Evolutionary conservation across 2,113 vertebrate genomes (phyloP).

Genomic region (Anguilla rostrata): DNA sequence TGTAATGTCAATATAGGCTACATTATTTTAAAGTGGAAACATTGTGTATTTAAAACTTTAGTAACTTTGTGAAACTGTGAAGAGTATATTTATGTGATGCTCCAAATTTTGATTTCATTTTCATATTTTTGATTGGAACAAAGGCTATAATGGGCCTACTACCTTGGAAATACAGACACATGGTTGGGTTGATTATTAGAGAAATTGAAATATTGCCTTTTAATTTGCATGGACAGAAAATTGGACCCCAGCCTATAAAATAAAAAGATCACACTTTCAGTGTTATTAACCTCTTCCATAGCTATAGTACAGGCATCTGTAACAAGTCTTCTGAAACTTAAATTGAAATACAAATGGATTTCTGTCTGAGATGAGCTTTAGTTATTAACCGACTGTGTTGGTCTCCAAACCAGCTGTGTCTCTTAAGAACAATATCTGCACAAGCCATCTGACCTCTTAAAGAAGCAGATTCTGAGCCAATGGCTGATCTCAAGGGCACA

Average conservation of each 20-base stretch:
- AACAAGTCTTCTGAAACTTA: too few species aligned
- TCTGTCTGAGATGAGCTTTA: conserved; percentile 49
- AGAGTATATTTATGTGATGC: background rate
- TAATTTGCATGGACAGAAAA: too few species aligned
- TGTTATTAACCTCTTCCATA: background rate
- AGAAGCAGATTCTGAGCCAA: too few species aligned
- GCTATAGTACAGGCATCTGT: background rate
- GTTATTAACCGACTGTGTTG: conserved; percentile 44
- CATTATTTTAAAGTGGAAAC: background rate
- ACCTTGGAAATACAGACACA: too few species aligned
- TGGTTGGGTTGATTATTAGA: too few species aligned
- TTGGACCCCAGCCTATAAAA: background rate
- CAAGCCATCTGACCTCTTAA: too few species aligned
- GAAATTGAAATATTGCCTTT: background rate
- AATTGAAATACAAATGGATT: conserved; percentile 40
- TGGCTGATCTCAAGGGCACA: background rate
- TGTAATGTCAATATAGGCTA: too few species aligned
- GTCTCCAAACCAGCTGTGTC: background rate
- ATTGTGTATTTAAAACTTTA: background rate
- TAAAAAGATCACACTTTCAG: background rate
- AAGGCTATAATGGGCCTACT: background rate
- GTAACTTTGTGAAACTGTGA: background rate
- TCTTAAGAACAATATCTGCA: background rate
- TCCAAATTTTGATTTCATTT: background rate
- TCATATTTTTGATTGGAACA: background rate